Base-by-base conservation (phyloP, 2,888 invertebrate species). In the Coenonympha arcania region DNA sequence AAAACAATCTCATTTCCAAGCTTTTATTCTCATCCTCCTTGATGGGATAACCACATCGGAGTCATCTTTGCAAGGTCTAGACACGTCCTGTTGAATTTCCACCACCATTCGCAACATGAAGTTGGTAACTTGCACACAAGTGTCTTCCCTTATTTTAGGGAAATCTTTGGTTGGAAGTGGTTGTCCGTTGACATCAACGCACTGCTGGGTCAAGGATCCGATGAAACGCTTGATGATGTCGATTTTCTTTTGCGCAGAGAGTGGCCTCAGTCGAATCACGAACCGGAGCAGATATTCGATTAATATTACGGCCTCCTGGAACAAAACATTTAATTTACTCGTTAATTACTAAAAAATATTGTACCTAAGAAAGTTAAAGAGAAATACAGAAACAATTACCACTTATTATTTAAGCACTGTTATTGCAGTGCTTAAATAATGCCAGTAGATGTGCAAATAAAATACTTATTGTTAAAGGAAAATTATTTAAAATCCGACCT, bases 271-370 rank as follows among this genome's bases (percentile, higher is more conserved):
- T 48, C 92, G 89, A 5, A 88, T 88, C 22, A 93, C 73, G 66
- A 93, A 92, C 55, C 91, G 88, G 6, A 93, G 73, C 5, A 93
- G 67, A 69, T 93, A 93, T 69, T 93, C 93, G n/a, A 92, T 66
- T 0, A 92, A 86, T 65, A 89, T 90, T 51, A 89, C 87, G 56
- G 89, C 88, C 62, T 89, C 91, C 91, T 92, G 76, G 39, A 82
- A 84, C 47, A 36, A 54, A 59, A 22, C 3, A n/a, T 1, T 8
- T 15, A 8, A 2, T 8, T 39, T 39, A 15, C 1, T 31, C 15
- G n/a, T n/a, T n/a, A n/a, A n/a, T n/a, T n/a, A n/a, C n/a, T n/a
- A n/a, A n/a, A n/a, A n/a, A n/a, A n/a, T n/a, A n/a, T n/a, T n/a
- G n/a, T n/a, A n/a, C n/a, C n/a, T n/a, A n/a, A n/a, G n/a, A n/a